Evolutionary conservation across 2,797 vertebrate genomes (phyloP).

Genomic region (Mionectes olivaceus): DNA sequence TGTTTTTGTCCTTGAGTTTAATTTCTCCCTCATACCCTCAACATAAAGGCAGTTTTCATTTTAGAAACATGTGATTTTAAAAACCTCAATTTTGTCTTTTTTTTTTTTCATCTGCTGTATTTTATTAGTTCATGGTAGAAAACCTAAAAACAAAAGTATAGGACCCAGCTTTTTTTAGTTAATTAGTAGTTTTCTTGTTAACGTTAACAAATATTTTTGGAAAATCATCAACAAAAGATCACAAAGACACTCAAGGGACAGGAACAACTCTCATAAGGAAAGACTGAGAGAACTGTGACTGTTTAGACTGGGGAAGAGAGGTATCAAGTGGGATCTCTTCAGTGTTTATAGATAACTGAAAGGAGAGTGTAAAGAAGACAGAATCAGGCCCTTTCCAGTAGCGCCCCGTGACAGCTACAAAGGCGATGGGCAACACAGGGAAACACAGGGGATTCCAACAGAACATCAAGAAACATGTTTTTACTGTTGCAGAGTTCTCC

Average conservation of each 20-base stretch:
- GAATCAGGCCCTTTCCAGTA: background rate
- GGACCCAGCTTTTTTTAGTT: background rate
- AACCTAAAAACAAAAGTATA: background rate
- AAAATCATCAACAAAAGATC: background rate
- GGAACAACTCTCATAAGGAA: background rate
- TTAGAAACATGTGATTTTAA: background rate
- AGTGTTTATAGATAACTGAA: background rate
- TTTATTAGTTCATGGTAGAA: background rate
- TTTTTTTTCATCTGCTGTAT: background rate
- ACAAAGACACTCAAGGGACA: background rate
- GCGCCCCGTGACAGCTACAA: background rate
- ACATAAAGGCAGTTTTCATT: background rate
- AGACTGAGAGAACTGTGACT: background rate
- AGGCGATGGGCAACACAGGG: rapidly evolving
- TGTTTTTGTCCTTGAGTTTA: background rate
- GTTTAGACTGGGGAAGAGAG: background rate
- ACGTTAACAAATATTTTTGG: too few relatives aligned
- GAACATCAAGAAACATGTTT: background rate
- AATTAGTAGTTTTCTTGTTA: too few relatives aligned
- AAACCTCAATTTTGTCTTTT: background rate
- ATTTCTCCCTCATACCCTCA: background rate
- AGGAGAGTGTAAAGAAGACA: background rate
- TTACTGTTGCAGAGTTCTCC: background rate
- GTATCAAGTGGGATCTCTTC: background rate
- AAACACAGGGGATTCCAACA: background rate